Evolutionary conservation across 2,888 invertebrate genomes (phyloP).

Genomic region (Odontothrips loti): DNA sequence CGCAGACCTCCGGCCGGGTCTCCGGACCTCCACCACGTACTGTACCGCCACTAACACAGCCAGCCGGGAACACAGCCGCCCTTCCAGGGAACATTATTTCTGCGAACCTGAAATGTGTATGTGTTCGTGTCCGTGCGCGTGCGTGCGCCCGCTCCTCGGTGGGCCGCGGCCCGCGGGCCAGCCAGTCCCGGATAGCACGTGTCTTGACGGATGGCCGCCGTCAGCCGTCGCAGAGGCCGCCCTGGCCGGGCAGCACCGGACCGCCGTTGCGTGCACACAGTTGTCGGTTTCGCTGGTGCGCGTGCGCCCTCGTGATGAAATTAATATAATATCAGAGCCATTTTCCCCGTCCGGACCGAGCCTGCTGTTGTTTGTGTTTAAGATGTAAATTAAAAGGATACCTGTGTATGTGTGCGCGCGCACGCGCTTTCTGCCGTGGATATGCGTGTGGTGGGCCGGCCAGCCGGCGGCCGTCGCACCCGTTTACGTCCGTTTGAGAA

Average conservation of each 20-base stretch:
- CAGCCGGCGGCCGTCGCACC: background rate
- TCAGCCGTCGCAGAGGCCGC: too few relatives aligned
- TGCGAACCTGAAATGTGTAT: background rate
- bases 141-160: background rate
- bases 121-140: background rate
- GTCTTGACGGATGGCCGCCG: too few relatives aligned
- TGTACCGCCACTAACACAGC: too few relatives aligned
- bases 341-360: background rate
- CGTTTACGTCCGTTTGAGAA: background rate
- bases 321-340: background rate
- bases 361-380: background rate
- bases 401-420: background rate
- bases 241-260: too few relatives aligned
- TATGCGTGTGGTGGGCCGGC: background rate
- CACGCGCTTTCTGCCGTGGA: background rate
- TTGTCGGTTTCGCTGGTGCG: background rate
- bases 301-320: background rate
- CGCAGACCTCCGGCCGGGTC: too few relatives aligned
- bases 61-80: too few relatives aligned
- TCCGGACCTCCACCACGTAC: too few relatives aligned
- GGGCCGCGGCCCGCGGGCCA: background rate
- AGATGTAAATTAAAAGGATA: background rate
- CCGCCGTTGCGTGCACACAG: background rate
- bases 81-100: too few relatives aligned
- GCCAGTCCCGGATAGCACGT: too few relatives aligned